Percentiles rank a stretch among this genome's conserved stretches.
Evolutionary conservation across 2,797 vertebrate genomes (phyloP).

Genomic region (Micropoecilia bifurca): DNA sequence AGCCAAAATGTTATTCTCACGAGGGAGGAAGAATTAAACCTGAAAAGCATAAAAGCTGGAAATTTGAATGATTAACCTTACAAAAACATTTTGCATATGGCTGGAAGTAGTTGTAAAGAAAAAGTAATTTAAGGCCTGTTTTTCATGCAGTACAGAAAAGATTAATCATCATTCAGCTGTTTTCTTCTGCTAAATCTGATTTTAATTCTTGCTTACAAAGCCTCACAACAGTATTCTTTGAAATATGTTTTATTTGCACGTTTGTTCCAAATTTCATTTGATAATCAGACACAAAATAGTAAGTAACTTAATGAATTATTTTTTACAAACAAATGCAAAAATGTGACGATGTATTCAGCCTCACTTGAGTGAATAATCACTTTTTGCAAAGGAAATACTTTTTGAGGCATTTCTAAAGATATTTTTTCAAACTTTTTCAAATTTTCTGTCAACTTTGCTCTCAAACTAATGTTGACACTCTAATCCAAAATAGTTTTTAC

Average conservation of each 20-base stretch:
- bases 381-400: not conserved
- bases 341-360: not conserved
- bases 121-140: not conserved
- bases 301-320: not conserved
- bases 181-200: not conserved
- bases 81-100: slow-evolving; percentile 18
- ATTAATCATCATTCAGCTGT: slow-evolving; percentile 20
- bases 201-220: slow-evolving; percentile 1
- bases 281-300: not conserved
- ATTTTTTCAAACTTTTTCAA: not conserved
- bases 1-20: slow-evolving; percentile 45
- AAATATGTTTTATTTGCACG: not conserved
- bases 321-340: not conserved
- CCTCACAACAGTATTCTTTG: not conserved
- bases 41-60: slow-evolving; percentile 48
- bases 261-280: not conserved
- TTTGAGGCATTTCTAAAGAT: not conserved
- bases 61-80: slow-evolving; percentile 40
- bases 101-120: slow-evolving; percentile 7
- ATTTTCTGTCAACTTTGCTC: not conserved
- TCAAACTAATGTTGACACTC: not conserved
- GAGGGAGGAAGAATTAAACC: slow-evolving; percentile 42
- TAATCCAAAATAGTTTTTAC: not conserved
- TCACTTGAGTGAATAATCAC: not conserved
- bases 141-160: slow-evolving; percentile 8